These are phyloP conservation scores for Cryptoprocta ferox DNA, from an alignment of 2,797 vertebrate genomes.

Conservation along the genomic window DNA sequence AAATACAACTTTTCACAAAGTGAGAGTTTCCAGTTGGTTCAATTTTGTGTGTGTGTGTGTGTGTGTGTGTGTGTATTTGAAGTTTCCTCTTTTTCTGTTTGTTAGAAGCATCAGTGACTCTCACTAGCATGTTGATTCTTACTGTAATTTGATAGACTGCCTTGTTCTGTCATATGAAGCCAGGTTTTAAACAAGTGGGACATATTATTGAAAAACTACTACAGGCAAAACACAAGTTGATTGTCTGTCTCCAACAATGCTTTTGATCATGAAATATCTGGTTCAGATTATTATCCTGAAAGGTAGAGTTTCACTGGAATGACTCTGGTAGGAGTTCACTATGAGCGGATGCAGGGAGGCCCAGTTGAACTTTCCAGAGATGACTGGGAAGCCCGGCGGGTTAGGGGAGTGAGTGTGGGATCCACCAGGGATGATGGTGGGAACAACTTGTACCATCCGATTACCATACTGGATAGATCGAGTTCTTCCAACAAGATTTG, in stretches of 20 bases:
- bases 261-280: slow-evolving; percentile 91
- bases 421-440: slow-evolving; percentile 98
- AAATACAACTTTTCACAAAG: slow-evolving; percentile 84
- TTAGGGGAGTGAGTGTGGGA: slow-evolving; percentile 96
- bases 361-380: slow-evolving; percentile 97
- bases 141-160: slow-evolving; percentile 81
- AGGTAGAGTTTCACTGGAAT: slow-evolving; percentile 84
- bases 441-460: slow-evolving; percentile 99
- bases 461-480: slow-evolving; percentile 98
- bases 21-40: slow-evolving; percentile 87
- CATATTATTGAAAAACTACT: slow-evolving; percentile 87
- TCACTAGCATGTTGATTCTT: slow-evolving; percentile 76
- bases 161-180: slow-evolving; percentile 87
- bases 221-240: slow-evolving; percentile 94
- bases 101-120: slow-evolving; percentile 84
- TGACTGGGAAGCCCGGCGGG: slow-evolving; percentile 96
- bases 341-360: slow-evolving; percentile 95
- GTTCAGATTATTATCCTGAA: slow-evolving; percentile 89
- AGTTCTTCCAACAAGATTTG: slow-evolving; percentile 99
- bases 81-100: slow-evolving; percentile 53
- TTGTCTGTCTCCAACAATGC: slow-evolving; percentile 98
- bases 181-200: slow-evolving; percentile 84
- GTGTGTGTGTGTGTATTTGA: slow-evolving; percentile 47
- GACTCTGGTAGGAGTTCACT: slow-evolving; percentile 88
- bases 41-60: neutral